Percentiles rank a stretch among this genome's conserved stretches.
Evolutionary conservation across 2,113 vertebrate genomes (phyloP).

Genomic region (Chinchilla lanigera): DNA sequence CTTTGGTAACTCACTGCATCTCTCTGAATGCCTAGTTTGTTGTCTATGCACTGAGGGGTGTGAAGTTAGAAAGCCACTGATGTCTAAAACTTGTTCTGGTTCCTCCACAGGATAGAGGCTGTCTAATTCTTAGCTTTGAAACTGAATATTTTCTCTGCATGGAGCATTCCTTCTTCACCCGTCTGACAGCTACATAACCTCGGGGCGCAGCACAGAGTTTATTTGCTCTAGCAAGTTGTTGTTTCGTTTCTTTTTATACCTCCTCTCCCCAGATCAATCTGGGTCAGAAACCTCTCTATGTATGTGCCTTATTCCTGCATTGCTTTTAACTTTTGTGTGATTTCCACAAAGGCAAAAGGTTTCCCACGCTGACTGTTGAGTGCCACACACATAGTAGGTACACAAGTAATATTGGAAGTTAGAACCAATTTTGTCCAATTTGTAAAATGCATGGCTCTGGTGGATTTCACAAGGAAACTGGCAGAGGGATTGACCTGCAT

Average conservation of each 20-base stretch:
- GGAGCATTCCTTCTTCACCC: background rate
- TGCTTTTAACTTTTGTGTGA: background rate
- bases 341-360: background rate
- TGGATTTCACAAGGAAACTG: background rate
- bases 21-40: background rate
- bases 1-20: background rate
- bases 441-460: background rate
- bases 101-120: background rate
- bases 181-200: background rate
- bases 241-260: background rate
- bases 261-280: background rate
- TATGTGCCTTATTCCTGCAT: fast-evolving
- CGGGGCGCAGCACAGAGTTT: background rate
- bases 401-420: background rate
- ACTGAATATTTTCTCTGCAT: background rate
- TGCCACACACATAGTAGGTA: background rate
- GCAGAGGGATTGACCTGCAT: background rate
- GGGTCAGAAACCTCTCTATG: background rate
- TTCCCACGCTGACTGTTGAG: background rate
- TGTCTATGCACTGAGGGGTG: background rate
- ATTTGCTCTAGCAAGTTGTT: background rate
- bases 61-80: background rate
- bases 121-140: constrained; percentile 8
- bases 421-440: background rate
- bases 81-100: background rate